Conservation (phyloP, 2,797 vertebrate genomes). For the Decapterus maruadsi region DNA sequence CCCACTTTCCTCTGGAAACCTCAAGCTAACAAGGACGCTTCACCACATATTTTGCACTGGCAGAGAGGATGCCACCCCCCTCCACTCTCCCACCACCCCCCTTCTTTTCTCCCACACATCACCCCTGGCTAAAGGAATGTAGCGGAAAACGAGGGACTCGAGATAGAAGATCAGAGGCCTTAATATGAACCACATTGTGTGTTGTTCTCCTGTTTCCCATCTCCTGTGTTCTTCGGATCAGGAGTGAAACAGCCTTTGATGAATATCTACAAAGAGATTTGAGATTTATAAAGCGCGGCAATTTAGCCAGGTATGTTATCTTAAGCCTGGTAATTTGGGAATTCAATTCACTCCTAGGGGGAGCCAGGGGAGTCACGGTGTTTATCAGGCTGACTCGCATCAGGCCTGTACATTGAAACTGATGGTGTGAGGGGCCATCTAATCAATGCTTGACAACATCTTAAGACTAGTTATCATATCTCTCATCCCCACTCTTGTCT, state of each 20-base stretch:
- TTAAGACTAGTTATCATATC: conserved; percentile 51
- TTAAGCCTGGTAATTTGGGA: conserved; percentile 80
- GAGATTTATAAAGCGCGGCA: conserved; percentile 72
- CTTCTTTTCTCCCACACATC: conserved; percentile 48
- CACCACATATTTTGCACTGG: conserved; percentile 42
- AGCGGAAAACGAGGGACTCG: conserved; percentile 70
- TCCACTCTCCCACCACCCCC: not conserved
- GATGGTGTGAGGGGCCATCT: conserved; percentile 47
- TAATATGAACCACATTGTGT: conserved; percentile 76
- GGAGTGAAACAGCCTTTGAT: conserved; percentile 76
- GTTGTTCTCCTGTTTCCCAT: conserved; percentile 70
- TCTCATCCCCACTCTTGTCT: conserved; percentile 22
- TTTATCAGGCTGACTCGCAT: conserved; percentile 61
- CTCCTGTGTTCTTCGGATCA: conserved; percentile 70
- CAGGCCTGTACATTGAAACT: conserved; percentile 41
- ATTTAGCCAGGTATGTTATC: conserved; percentile 82
- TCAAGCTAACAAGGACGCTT: conserved; percentile 50
- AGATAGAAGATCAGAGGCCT: conserved; percentile 79
- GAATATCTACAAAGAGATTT: conserved; percentile 82
- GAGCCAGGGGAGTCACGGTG: conserved; percentile 49
- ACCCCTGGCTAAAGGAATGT: conserved; percentile 76
- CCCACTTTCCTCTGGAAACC: conserved; percentile 38
- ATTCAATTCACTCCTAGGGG: conserved; percentile 61
- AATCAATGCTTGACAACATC: conserved; percentile 59
- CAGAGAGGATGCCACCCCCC: conserved; percentile 45